Conservation (phyloP, 2,888 invertebrate species). For the Hypolimnas misippus region DNA sequence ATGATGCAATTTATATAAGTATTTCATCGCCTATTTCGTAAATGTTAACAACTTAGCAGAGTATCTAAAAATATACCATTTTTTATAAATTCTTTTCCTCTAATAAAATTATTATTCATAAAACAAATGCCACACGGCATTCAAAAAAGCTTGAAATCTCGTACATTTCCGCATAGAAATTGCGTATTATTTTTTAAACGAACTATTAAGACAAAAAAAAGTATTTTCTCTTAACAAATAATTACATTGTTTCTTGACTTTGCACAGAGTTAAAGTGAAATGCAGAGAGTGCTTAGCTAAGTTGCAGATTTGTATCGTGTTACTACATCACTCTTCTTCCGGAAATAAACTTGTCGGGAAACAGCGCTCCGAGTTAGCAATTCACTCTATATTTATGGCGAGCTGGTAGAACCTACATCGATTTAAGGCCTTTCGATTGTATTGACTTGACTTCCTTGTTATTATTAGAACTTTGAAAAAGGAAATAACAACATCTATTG, state of each 20-base stretch:
- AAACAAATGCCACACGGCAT: too few species aligned
- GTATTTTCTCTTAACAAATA: too few species aligned
- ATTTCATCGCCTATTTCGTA: too few species aligned
- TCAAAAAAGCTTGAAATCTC: too few species aligned
- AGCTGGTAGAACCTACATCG: constrained; percentile 29
- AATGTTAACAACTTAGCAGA: too few species aligned
- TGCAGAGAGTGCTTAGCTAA: constrained; percentile 22
- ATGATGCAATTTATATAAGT: too few species aligned
- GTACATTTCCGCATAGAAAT: too few species aligned
- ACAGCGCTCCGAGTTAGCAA: constrained; percentile 41
- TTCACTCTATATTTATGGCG: constrained; percentile 47
- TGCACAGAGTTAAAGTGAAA: not conserved
- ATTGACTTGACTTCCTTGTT: constrained; percentile 17
- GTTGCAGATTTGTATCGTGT: constrained; percentile 46
- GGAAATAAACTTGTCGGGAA: constrained; percentile 51
- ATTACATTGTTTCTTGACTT: not conserved
- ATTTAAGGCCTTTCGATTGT: constrained; percentile 26
- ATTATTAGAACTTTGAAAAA: constrained; percentile 2
- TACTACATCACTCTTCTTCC: constrained; percentile 45
- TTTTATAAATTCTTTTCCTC: too few species aligned
- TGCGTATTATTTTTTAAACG: too few species aligned
- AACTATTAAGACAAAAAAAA: not conserved
- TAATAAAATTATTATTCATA: too few species aligned
- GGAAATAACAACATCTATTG: not conserved
- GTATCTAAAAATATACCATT: too few species aligned